Percentiles rank a stretch among this genome's conserved stretches.
Conservation (phyloP, 2,888 invertebrate genomes). For the Drosophila percnosoma region DNA sequence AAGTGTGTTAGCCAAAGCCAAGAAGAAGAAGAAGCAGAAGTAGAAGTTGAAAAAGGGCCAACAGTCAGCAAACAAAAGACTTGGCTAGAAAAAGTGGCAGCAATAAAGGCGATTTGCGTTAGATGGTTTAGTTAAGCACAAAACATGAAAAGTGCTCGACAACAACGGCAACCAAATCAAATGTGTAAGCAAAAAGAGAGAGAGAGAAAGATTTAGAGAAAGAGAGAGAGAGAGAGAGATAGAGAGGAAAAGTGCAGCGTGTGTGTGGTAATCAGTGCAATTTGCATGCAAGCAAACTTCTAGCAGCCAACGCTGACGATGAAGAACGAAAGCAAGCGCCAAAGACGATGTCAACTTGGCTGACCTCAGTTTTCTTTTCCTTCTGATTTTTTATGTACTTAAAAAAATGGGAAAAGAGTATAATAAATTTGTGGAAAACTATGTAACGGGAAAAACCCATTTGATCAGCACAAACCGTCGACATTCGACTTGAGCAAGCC, state of each 20-base stretch:
- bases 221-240: background rate
- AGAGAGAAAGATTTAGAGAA: conserved; percentile 16
- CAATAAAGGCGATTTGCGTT: conserved; percentile 74
- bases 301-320: conserved; percentile 54
- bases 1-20: conserved; percentile 10
- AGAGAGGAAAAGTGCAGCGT: conserved; percentile 65
- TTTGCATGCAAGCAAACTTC: conserved; percentile 77
- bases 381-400: background rate
- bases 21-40: background rate
- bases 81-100: conserved; percentile 50
- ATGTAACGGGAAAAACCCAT: background rate
- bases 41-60: background rate
- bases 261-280: conserved; percentile 72
- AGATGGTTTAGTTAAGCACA: conserved; percentile 52
- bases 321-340: background rate
- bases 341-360: conserved; percentile 42
- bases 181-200: conserved; percentile 65
- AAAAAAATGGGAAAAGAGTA: background rate
- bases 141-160: conserved; percentile 52
- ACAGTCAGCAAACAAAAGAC: conserved; percentile 42
- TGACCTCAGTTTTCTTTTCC: conserved; percentile 24
- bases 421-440: background rate
- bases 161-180: conserved; percentile 69
- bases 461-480: background rate
- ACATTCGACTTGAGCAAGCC: background rate